Percentiles rank a stretch among this genome's conserved stretches.
Evolutionary conservation across 1,140 invertebrate species (phyloP).

Genomic region (Sycophaga agraensis): DNA sequence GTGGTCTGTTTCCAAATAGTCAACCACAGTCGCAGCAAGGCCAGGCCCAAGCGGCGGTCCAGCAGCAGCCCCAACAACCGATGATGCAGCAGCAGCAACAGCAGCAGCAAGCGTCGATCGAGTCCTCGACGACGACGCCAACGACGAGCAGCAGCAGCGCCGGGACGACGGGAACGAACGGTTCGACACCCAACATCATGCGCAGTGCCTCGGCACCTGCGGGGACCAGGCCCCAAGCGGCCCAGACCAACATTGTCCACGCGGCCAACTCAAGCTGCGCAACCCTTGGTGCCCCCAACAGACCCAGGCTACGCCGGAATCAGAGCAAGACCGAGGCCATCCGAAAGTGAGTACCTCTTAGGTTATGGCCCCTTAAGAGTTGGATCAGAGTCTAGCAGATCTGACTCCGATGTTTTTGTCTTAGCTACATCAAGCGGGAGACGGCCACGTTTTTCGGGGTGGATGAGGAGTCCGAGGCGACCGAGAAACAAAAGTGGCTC

Average conservation of each 20-base stretch:
- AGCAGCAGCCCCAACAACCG: conserved; percentile 9
- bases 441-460: conserved; percentile 80
- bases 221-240: conserved; percentile 38
- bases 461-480: conserved; percentile 69
- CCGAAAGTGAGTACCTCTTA: conserved; percentile 39
- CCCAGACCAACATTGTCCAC: no score
- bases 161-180: conserved; percentile 27
- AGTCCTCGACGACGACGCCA: conserved; percentile 48
- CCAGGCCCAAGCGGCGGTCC: neutral
- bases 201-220: conserved; percentile 49
- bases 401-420: no score
- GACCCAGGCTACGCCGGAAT: conserved; percentile 44
- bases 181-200: conserved; percentile 39
- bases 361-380: no score
- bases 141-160: conserved; percentile 44
- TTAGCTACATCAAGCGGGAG: conserved; percentile 71
- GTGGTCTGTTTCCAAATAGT: no score
- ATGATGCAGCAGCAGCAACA: conserved; percentile 4
- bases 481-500: conserved; percentile 72
- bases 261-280: conserved; percentile 35
- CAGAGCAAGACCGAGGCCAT: conserved; percentile 52
- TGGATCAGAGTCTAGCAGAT: no score
- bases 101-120: conserved; percentile 47
- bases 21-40: conserved; percentile 41
- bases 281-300: conserved; percentile 47